Percentiles rank a stretch among this genome's conserved stretches.
phyloP scores from a whole-genome alignment of 2,888 invertebrate genomes.

The Mactromeris polynyma region DNA sequence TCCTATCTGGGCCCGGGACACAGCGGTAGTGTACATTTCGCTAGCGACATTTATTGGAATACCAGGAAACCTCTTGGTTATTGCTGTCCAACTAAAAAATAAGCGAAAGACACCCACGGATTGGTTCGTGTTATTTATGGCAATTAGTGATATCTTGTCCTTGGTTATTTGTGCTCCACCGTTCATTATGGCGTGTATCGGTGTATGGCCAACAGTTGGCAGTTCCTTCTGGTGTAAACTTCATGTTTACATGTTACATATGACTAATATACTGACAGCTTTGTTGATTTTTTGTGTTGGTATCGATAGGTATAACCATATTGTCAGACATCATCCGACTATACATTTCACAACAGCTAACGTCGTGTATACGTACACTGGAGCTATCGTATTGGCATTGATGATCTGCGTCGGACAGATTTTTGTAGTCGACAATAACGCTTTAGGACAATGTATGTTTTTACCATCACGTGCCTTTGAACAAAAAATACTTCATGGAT shows the following conservation, averaged over 20 bases:
- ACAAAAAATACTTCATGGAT: neutral
- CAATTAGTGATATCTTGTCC: neutral
- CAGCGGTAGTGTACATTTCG: neutral
- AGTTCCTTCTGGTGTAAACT: neutral
- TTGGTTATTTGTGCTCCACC: conserved; percentile 14
- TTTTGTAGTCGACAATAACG: neutral
- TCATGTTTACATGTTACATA: neutral
- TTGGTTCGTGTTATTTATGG: conserved; percentile 2
- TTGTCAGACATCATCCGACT: neutral
- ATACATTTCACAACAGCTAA: neutral
- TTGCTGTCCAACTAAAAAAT: neutral
- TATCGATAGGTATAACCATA: neutral
- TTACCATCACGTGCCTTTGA: neutral
- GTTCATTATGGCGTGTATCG: neutral
- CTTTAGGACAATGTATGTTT: conserved; percentile 3
- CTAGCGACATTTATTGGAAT: neutral
- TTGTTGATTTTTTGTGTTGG: neutral
- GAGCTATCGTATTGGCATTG: neutral
- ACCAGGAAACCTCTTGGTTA: conserved; percentile 8
- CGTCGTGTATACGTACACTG: neutral
- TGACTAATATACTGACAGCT: neutral
- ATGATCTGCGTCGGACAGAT: neutral
- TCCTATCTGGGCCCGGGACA: neutral
- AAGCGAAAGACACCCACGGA: neutral
- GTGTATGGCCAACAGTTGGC: neutral